Percentiles rank a stretch among this genome's conserved stretches.
Evolutionary conservation across 2,113 vertebrate genomes (phyloP).

Genomic region (Hippocampus comes): DNA sequence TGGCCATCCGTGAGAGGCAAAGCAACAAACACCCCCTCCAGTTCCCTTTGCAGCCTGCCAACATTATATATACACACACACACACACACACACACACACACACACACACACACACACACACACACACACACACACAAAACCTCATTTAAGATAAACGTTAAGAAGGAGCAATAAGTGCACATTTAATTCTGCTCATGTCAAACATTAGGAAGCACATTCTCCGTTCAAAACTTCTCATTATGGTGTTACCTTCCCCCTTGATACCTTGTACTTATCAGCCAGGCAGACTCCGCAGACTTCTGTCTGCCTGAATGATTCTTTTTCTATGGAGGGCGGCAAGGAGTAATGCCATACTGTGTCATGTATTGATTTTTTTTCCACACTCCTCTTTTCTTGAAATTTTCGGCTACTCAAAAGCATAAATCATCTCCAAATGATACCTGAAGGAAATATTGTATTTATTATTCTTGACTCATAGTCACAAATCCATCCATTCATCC

Average conservation of each 20-base stretch:
- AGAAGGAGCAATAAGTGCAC: conserved; percentile 53
- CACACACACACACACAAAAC: conserved; percentile 1
- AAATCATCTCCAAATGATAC: conserved; percentile 66
- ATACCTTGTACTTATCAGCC: conserved; percentile 42
- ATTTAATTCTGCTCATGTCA: conserved; percentile 41
- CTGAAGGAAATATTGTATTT: conserved; percentile 71
- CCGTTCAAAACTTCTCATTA: conserved; percentile 26
- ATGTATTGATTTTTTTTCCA: conserved; percentile 64
- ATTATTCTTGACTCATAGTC: conserved; percentile 72
- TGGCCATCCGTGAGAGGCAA: conserved; percentile 63
- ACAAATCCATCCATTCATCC: conserved; percentile 56
- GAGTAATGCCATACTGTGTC: conserved; percentile 68
- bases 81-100: no score
- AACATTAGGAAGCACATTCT: conserved; percentile 27
- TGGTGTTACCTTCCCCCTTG: neutral
- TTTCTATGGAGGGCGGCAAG: conserved; percentile 60
- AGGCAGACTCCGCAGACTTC: conserved; percentile 42
- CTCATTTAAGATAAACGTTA: conserved; percentile 47
- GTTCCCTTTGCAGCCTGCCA: conserved; percentile 32
- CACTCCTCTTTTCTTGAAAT: conserved; percentile 62
- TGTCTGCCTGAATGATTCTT: conserved; percentile 70
- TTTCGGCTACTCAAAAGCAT: conserved; percentile 62
- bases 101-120: no score
- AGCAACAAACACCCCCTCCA: conserved; percentile 50
- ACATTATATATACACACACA: neutral